phyloP scores from a whole-genome alignment of 2,113 vertebrate genomes.

The Brachyhypopomus occidentalis region DNA sequence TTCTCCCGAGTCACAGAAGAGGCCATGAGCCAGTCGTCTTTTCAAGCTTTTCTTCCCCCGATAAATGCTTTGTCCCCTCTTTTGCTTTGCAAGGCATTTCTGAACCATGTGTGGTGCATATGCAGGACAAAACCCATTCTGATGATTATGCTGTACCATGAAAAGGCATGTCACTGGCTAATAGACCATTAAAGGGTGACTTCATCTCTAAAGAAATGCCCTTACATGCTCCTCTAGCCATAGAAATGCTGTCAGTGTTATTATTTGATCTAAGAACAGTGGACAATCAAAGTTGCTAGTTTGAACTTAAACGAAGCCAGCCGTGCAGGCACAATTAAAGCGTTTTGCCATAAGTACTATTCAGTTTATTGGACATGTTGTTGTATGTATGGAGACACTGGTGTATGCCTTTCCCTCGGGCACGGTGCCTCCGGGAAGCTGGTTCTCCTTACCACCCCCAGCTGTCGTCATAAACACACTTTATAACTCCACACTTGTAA shows the following conservation, averaged over 20 bases:
- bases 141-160: conserved; percentile 44
- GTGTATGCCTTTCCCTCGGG: not conserved
- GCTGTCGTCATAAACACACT: conserved; percentile 5
- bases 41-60: not conserved
- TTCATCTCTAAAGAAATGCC: conserved; percentile 44
- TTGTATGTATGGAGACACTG: conserved; percentile 5
- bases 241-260: conserved; percentile 36
- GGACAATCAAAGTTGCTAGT: not conserved
- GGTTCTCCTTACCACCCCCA: not conserved
- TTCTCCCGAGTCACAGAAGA: conserved; percentile 41
- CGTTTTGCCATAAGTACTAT: conserved; percentile 25
- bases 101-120: conserved; percentile 49
- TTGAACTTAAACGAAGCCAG: conserved; percentile 13
- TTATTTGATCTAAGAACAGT: conserved; percentile 35
- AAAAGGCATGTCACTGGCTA: conserved; percentile 38
- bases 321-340: conserved; percentile 32
- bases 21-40: conserved; percentile 39
- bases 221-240: conserved; percentile 20
- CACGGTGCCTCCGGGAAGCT: not conserved
- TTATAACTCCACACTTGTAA: conserved; percentile 7
- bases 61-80: conserved; percentile 34
- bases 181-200: conserved; percentile 47
- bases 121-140: conserved; percentile 46
- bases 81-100: conserved; percentile 44
- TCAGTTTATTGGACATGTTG: conserved; percentile 23